Evolutionary conservation across 1,140 invertebrate genomes (phyloP), one percentile per base, ranked within the genome.

Genomic region (Andricus grossulariae): DNA sequence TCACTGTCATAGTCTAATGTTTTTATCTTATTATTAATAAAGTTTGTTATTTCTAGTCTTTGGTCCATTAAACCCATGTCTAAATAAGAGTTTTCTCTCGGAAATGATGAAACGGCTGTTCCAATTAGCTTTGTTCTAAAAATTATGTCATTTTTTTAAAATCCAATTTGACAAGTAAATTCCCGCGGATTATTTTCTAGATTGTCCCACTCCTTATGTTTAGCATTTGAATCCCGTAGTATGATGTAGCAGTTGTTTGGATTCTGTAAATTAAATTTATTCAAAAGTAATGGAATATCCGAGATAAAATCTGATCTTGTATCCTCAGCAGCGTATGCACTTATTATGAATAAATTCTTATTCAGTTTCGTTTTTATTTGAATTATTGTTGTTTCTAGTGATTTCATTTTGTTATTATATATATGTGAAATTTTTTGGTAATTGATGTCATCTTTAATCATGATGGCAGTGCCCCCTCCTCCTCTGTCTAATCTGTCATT

Each of bases 71-170:
- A 15, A 52, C 76, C 73, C 1, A 76, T 18, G 66, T 76, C 74
- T 7, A 76, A 11, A n/a, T 15, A 76, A 0, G 76, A 75, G 8
- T 74, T 72, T 15, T 45, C 45, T 2, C 15, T 19, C 4, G 73
- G 71, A 21, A 54, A 77, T n/a, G 5, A 72, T 74, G 7, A 71
- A 72, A 21, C 50, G 0, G 1, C 6, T 15, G 76, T 75, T 11
- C 25, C 6, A 19, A 79, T 66, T 75, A 78, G 3, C 51, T 78
- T 73, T 1, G 70, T 12, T 50, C 54, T 76, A n/a, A 52, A 76
- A 7, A 16, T 13, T 6, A 74, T 51, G 0, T 52, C 60, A 15
- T 78, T 71, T 19, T 60, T 57, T 3, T 73, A 21, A 32, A 4
- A 52, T 13, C 55, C 74, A 66, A 3, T 70, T 70, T 12, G 6